phyloP scores from a whole-genome alignment of 1,140 invertebrate genomes.

The Vanessa atalanta region DNA sequence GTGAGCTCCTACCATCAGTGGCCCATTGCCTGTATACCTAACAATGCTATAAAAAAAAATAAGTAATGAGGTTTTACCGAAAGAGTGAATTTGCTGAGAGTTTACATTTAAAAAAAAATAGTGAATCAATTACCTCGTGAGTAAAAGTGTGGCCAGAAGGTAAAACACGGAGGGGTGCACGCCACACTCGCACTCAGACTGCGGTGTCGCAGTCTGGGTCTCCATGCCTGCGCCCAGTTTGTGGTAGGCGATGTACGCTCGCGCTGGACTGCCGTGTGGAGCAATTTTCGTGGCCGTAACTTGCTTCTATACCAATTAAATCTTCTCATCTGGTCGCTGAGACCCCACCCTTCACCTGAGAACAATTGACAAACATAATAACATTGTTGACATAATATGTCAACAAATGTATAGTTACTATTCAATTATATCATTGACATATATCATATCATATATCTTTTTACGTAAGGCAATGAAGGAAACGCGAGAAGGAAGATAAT shows the following conservation, averaged over 20 bases:
- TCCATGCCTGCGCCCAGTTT: constrained; percentile 74
- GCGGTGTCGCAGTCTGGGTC: constrained; percentile 68
- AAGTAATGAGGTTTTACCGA: no score
- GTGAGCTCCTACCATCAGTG: no score
- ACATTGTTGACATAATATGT: no score
- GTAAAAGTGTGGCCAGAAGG: constrained; percentile 73
- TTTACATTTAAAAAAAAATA: neutral
- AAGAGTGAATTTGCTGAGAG: no score
- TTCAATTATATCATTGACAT: no score
- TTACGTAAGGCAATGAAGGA: no score
- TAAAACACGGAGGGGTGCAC: constrained; percentile 78
- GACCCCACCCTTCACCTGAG: constrained; percentile 57
- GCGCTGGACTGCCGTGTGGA: constrained; percentile 74
- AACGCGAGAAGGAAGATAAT: no score
- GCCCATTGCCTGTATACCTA: no score
- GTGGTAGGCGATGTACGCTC: constrained; percentile 78
- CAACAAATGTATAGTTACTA: no score
- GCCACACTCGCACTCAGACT: constrained; percentile 74
- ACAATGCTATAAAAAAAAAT: no score
- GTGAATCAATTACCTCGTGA: constrained; percentile 65
- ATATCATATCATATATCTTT: no score
- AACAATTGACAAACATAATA: constrained; percentile 7
- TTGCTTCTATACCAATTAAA: constrained; percentile 53
- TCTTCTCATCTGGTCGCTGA: constrained; percentile 70
- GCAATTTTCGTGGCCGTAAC: constrained; percentile 73